These are phyloP conservation scores for Eufriesea mexicana DNA, from an alignment of 1,140 invertebrate species.

Conservation along the genomic window DNA sequence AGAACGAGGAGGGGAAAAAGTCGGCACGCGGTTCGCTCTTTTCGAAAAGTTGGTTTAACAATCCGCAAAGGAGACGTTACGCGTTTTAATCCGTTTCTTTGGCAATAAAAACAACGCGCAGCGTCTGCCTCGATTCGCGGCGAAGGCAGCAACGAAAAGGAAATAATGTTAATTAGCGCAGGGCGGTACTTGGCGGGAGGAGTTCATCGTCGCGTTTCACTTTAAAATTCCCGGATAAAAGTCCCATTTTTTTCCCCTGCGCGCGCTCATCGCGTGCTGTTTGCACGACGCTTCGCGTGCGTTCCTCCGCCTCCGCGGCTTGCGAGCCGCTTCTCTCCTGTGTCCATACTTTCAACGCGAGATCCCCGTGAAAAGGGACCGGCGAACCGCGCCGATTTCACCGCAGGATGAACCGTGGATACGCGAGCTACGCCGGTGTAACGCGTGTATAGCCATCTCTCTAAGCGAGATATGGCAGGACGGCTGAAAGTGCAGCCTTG, in stretches of 20 bases:
- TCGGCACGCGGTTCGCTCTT: background rate
- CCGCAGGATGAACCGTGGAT: conserved; percentile 21
- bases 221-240: conserved; percentile 34
- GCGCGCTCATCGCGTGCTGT: conserved; percentile 8
- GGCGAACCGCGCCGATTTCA: conserved; percentile 35
- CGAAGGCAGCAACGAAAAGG: background rate
- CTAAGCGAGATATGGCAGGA: background rate
- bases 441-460: background rate
- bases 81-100: background rate
- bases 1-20: too few species aligned
- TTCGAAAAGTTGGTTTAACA: conserved; percentile 17
- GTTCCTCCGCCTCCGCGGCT: too few species aligned
- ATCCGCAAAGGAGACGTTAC: conserved; percentile 18
- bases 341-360: conserved; percentile 30
- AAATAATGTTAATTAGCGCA: conserved; percentile 50
- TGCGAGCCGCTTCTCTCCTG: too few species aligned
- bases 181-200: conserved; percentile 1
- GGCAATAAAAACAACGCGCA: background rate
- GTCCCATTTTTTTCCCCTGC: conserved; percentile 1
- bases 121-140: background rate
- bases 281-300: conserved; percentile 32
- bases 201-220: conserved; percentile 26
- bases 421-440: background rate
- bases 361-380: conserved; percentile 17
- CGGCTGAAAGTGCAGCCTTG: conserved; percentile 50